These are phyloP conservation scores for Atherix ibis DNA, from an alignment of 2,888 invertebrate species.

Conservation along the genomic window DNA sequence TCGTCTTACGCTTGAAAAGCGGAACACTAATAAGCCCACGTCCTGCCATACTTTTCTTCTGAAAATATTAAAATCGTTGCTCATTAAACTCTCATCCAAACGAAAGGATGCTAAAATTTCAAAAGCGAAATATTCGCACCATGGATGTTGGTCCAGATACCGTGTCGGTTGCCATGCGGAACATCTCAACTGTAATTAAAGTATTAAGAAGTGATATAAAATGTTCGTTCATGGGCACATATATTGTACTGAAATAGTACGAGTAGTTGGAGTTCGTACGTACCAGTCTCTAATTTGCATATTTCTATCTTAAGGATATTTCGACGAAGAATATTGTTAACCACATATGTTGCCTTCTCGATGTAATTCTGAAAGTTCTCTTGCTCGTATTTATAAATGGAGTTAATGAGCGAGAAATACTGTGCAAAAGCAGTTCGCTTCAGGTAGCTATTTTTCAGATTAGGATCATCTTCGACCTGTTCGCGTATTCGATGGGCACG, in stretches of 20 bases:
- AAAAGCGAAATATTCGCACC: background rate
- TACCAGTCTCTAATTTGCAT: slow-evolving; percentile 19
- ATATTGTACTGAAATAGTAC: no score
- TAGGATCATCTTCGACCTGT: slow-evolving; percentile 25
- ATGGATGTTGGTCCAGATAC: slow-evolving; percentile 6
- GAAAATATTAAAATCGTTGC: slow-evolving; percentile 5
- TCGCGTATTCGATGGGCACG: background rate
- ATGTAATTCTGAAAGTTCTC: slow-evolving; percentile 56
- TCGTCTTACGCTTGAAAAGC: slow-evolving; percentile 16
- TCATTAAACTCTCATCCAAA: no score
- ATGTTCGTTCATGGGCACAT: no score
- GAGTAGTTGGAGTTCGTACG: no score
- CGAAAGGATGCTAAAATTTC: background rate
- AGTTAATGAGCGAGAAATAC: slow-evolving; percentile 58
- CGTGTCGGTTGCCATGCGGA: background rate
- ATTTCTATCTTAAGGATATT: slow-evolving; percentile 47
- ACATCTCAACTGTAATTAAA: slow-evolving; percentile 4
- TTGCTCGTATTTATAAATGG: slow-evolving; percentile 62
- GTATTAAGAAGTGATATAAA: background rate
- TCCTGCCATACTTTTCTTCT: slow-evolving; percentile 6
- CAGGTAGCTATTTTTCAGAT: slow-evolving; percentile 46
- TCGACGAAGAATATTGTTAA: slow-evolving; percentile 52
- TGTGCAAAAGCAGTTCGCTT: slow-evolving; percentile 63
- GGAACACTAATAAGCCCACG: slow-evolving; percentile 1
- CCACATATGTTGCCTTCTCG: slow-evolving; percentile 41